Percentiles rank a stretch among this genome's conserved stretches.
Conservation (phyloP, 2,797 vertebrate genomes). For the Hypotaenidia philippensis region DNA sequence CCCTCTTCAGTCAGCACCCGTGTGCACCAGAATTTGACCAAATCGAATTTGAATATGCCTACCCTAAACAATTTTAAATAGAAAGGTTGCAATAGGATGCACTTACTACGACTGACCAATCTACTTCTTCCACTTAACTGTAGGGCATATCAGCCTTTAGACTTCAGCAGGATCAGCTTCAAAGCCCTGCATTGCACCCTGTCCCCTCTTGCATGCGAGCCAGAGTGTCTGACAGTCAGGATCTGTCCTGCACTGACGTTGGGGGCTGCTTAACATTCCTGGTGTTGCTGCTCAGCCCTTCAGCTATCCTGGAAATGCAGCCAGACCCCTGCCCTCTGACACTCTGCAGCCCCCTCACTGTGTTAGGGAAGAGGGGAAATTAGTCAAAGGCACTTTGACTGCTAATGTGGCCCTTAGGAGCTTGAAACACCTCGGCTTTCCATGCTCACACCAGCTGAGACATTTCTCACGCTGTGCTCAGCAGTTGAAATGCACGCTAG, state of each 20-base stretch:
- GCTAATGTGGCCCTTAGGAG: background rate
- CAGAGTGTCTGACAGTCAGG: background rate
- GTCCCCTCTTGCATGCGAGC: background rate
- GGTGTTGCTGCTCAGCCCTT: background rate
- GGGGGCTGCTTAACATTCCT: background rate
- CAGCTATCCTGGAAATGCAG: accelerated
- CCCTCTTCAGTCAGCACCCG: background rate
- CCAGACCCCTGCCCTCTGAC: background rate
- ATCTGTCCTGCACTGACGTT: background rate
- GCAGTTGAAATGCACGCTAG: background rate
- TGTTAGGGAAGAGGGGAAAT: background rate
- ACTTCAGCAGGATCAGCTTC: background rate
- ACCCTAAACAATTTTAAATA: background rate
- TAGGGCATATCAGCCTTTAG: background rate
- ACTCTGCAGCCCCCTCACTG: background rate
- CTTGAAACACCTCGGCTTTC: background rate
- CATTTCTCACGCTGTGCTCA: background rate
- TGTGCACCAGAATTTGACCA: background rate
- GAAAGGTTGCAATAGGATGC: background rate
- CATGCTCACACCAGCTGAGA: background rate
- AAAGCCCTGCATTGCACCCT: background rate
- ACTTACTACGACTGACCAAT: background rate
- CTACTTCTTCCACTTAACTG: background rate
- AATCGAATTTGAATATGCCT: background rate
- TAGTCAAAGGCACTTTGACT: background rate